Base-by-base conservation (phyloP, 2,888 invertebrate genomes). In the Ellobium chinense region DNA sequence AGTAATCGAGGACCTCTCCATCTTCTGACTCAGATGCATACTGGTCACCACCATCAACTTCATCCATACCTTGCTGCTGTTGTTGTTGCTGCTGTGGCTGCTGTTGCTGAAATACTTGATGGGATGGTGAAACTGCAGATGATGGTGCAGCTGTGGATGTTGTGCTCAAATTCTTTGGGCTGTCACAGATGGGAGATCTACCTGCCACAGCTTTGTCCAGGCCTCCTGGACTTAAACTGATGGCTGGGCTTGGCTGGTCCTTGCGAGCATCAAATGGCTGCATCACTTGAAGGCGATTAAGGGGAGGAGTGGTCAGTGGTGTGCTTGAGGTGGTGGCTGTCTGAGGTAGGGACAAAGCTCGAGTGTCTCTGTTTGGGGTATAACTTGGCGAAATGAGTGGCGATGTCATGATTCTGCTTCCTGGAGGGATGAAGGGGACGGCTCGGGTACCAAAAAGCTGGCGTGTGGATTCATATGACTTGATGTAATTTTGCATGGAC, bases 221-320 rank as follows among this genome's bases (percentile, higher is more conserved):
- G 36, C 60, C 27, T 12, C 46, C 78, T n/a, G 76, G 77, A 63
- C 78, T 78, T 9, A 80, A 21, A 54, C 74, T 80, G n/a, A 75
- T 58, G 14, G 72, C 81, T 3, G 89, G 88, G 77, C 88, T 88
- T 29, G 84, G 63, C 54, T 86, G 85, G 62, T 91, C 90, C 39
- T 91, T 86, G 39, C 97, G 95, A 31, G 79, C 98, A 93, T 98
- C 98, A 92, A 97, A 97, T 0, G 98, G 98, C 91, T 98, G 98
- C 98, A 98, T 98, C 89, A 96, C 98, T 93, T 98, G 97, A 69
- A 98, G 94, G 89, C 97, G 95, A 93, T 96, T 97, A 31, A 78
- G 69, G 18, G 83, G 73, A 31, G 81, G 81, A 1, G 80, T 80
- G 60, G 74, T 31, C 54, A 80, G 68, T 1, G 82, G 79, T 18